Base-by-base conservation (phyloP, 2,888 invertebrate genomes). In the Pachliopta kotzebuea region DNA sequence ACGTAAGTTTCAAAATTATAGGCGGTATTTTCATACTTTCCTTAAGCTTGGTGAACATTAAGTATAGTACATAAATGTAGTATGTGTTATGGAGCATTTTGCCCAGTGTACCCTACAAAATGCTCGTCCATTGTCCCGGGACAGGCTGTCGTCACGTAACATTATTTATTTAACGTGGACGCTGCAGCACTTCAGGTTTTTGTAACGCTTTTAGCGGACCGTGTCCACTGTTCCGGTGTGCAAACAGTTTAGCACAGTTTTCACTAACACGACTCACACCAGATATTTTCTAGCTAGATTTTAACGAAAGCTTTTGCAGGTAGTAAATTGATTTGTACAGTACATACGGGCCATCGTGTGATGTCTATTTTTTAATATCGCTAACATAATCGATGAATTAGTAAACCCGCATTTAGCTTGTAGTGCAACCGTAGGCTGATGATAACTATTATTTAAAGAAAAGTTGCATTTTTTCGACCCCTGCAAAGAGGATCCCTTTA, bases 91-190 rank as follows among this genome's bases (percentile, higher is more conserved):
- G 42, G 18, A 42, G 42, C 42, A n/a, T n/a, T 18, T 45, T 45
- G 45, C 23, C 23, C 23, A 21, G 52, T 52, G n/a, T 54, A 56
- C 37, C 56, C 8, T 31, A 37, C 11, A 56, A 56, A 31, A 20
- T 20, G 20, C 21, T 21, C 74, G 76, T 76, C 77, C 73, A 77
- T 71, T 73, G 70, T 71, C 68, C 73, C 81, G 67, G 77, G 84
- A 85, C 85, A 82, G 78, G 71, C 70, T 67, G 69, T 68, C 72
- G 79, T 83, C 85, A 83, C 85, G 84, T 76, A 80, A 80, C 86
- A 81, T 86, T 89, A 88, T 90, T 90, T 90, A 86, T 87, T 90
- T 89, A 81, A 84, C 88, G 84, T 80, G 83, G 76, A 80, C 76
- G 74, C 72, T 67, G 50, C 56, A 18, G 53, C 61, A 69, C 62